Evolutionary conservation across 2,797 vertebrate genomes (phyloP).

Genomic region (Falco berigora): DNA sequence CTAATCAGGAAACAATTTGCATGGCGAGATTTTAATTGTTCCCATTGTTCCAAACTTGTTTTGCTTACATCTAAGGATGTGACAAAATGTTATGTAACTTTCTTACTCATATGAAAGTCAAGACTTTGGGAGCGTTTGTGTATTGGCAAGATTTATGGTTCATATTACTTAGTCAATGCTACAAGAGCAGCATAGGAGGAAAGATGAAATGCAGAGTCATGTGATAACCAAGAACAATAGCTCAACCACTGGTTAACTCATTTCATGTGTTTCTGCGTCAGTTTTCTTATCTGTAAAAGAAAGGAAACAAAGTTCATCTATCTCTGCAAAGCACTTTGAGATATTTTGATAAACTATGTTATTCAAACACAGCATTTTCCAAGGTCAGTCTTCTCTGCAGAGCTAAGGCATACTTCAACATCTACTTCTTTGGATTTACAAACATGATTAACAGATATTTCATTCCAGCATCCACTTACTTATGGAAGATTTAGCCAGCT

Average conservation of each 20-base stretch:
- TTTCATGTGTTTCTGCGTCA: background rate
- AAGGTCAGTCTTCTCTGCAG: background rate
- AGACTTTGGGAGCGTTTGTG: background rate
- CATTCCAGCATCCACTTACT: background rate
- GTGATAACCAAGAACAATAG: background rate
- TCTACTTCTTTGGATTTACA: background rate
- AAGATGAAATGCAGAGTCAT: background rate
- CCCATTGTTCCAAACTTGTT: background rate
- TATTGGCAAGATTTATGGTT: background rate
- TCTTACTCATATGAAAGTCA: background rate
- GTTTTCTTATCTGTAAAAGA: background rate
- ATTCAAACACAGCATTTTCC: background rate
- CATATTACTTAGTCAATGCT: background rate
- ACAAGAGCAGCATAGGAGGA: background rate
- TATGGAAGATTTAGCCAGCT: background rate
- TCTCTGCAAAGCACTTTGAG: background rate
- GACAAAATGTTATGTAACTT: fast-evolving
- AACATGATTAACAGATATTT: background rate
- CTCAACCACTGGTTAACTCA: background rate
- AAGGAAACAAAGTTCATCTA: background rate
- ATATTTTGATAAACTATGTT: background rate
- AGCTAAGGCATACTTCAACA: background rate
- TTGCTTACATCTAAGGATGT: background rate
- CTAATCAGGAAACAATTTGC: background rate
- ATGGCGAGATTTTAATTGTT: background rate